phyloP scores from a whole-genome alignment of 1,140 invertebrate genomes.

The Druon quercuslanigerum region DNA sequence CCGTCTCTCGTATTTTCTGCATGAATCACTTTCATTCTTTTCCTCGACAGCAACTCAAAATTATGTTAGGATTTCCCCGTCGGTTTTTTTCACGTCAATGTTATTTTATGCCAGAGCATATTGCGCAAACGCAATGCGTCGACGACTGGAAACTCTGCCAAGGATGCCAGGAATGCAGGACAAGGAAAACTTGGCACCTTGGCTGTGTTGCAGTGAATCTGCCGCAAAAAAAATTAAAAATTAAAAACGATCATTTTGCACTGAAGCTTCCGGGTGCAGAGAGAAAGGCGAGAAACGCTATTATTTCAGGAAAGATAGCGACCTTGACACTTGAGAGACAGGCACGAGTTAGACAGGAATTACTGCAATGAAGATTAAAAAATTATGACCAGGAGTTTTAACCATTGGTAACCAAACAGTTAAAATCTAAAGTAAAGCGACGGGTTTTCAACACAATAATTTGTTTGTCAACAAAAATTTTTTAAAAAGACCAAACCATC shows the following conservation, averaged over 20 bases:
- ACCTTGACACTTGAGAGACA: constrained; percentile 12
- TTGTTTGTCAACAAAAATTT: too few species aligned
- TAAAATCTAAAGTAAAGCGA: too few species aligned
- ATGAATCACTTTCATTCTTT: not conserved
- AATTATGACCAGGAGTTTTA: too few species aligned
- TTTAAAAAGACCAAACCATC: too few species aligned
- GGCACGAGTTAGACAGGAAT: not conserved
- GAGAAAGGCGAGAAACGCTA: constrained; percentile 1
- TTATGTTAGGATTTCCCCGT: constrained; percentile 16
- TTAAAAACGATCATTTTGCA: constrained; percentile 12
- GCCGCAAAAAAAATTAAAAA: constrained; percentile 15
- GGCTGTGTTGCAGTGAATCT: constrained; percentile 34
- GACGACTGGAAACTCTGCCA: constrained; percentile 60
- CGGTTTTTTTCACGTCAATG: not conserved
- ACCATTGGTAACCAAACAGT: too few species aligned
- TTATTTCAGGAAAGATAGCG: not conserved
- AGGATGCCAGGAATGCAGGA: constrained; percentile 58
- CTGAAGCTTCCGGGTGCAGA: constrained; percentile 8
- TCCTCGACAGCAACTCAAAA: not conserved
- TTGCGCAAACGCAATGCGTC: constrained; percentile 44
- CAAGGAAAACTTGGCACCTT: constrained; percentile 56
- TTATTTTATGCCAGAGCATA: constrained; percentile 4
- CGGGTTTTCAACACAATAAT: too few species aligned
- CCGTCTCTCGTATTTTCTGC: not conserved
- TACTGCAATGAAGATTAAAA: too few species aligned